Evolutionary conservation across 2,888 invertebrate genomes (phyloP), one percentile per base, ranked within the genome.

Genomic region (Chymomyza caudatula): DNA sequence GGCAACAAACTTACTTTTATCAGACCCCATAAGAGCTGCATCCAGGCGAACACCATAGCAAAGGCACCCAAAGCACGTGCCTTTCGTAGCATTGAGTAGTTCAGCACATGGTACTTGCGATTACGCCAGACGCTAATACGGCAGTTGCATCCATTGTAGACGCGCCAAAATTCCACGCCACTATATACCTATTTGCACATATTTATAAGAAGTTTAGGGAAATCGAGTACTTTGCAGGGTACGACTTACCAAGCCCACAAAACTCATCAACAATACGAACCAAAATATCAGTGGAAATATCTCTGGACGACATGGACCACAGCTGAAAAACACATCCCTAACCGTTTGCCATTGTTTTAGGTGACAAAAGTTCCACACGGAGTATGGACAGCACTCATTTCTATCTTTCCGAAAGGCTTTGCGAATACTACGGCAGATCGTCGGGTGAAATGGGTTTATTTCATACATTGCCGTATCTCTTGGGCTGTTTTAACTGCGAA

Each of bases 221-320:
- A 8, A 17, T 2, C 2, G 4, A 4, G 8, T 13, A 13, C 15
- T 4, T 6, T 4, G 4, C 4, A 15, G 8, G 17, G 6, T 17
- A 15, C n/a, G 19, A 29, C 54, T 29, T 54, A 55, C 53, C 47
- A 42, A 29, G 0, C 77, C 82, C 1, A 13, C 1, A 0, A 65
- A 1, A n/a, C 67, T 53, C 5, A 71, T 0, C 0, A 54, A 6
- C 0, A 82, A 4, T 5, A 74, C 65, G 8, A 61, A 1, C 66
- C 72, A 65, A 20, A 51, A 78, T 11, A 78, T 54, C 6, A 52
- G 29, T 0, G 78, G 66, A 6, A 78, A 72, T n/a, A 59, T 55
- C 15, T 68, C 68, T 3, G 19, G 6, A 2, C 58, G 63, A 15
- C 74, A 70, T 0, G 54, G 51, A 0, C 51, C 49, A 63, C 2